Evolutionary conservation across 2,797 vertebrate genomes (phyloP), one percentile per base, ranked within the genome.

Genomic region (Dallia pectoralis): DNA sequence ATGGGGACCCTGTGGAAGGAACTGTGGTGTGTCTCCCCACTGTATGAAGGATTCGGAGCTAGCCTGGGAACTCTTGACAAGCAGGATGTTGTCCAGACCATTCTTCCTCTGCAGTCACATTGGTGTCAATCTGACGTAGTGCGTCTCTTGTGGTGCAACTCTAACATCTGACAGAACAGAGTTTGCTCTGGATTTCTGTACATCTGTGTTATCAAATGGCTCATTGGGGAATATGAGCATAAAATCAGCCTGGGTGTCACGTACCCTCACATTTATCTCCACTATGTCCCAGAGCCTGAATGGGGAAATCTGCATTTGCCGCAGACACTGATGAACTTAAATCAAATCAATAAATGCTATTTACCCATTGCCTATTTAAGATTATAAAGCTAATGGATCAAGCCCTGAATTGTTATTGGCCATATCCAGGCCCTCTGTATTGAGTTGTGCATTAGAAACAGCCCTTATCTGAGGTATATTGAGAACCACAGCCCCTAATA

Each of bases 161-260:
- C 56, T 33, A 0, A 11, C 64, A 47, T 69, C 73, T 30, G 75
- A 72, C 71, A 71, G n/a, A 11, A 19, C 62, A 62, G 53, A 53
- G 48, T 32, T 6, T 12, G 70, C 30, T 49, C 64, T 27, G 77
- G 29, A 73, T 83, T 78, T 72, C 83, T 14, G 77, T 85, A 84
- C 85, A 86, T 88, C 86, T 88, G 84, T 74, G 1, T 4, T 77
- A 72, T 84, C 14, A 70, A 85, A 73, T 56, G 65, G 79, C 64
- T 84, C 69, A n/a, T 32, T 66, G 87, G 85, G 85, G 87, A 85
- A 64, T 71, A 70, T 18, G 48, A 18, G 62, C 44, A 72, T 70
- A 79, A 68, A 78, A 80, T 74, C 53, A 56, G 53, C 25, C 53
- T 30, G 73, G 64, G 76, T 81, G 78, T 78, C 81, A 76, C 62